Evolutionary conservation across 2,888 invertebrate genomes (phyloP), one percentile per base, ranked within the genome.

Genomic region (Spisula solida): DNA sequence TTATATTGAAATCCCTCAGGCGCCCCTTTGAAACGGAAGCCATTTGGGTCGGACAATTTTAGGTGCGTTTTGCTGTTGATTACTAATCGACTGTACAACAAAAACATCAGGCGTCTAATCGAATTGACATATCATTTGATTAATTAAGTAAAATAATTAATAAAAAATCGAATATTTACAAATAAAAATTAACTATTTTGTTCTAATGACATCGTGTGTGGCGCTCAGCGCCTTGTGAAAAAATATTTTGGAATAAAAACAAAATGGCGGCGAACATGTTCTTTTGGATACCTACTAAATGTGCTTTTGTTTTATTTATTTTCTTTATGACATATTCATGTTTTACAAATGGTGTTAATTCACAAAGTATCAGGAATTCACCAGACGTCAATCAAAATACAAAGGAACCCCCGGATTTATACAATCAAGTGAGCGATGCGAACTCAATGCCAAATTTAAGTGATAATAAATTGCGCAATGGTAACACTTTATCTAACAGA

Each of bases 331-430:
- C 51, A 56, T 47, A 56, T n/a, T 14, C n/a, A 18, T 34, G 31
- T 55, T 4, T 31, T 47, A 56, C 41, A n/a, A 55, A 20, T 51
- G 85, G 85, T 47, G 48, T 85, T n/a, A 1, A 85, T 56, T 85
- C 85, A 85, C 85, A 85, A 31, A 79, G 51, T 48, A 48, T 83
- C 34, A 78, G 56, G 14, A 16, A 51, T 31, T 75, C 55, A n/a
- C 79, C 78, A 41, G 34, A 20, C 12, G 10, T 85, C 18, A 56
- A 31, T 25, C 55, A 34, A 16, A 85, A 79, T 47, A 78, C 16
- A 8, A 84, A 85, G n/a, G 85, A 85, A 31, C 85, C 85, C 12
- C 85, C 85, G 79, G 85, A 85, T 81, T 0, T 81, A 81, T 4
- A 25, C n/a, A 31, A 51, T 16, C 18, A 31, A 34, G 29, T 12